phyloP scores from a whole-genome alignment of 2,113 vertebrate species.

The Myocastor coypus region DNA sequence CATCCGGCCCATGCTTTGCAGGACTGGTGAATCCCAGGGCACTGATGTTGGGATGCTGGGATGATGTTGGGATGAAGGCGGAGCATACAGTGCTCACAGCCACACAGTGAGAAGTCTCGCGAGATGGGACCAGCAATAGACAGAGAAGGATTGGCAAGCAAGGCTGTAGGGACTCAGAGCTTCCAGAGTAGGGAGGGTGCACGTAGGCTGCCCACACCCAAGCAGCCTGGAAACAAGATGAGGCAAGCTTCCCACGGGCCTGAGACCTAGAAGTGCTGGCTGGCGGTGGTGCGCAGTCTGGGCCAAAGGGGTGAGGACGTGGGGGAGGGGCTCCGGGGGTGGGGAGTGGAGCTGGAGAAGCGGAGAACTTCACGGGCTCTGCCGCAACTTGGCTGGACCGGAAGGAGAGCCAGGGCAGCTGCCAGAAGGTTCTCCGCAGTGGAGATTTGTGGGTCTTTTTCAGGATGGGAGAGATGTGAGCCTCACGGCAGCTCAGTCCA shows the following conservation, averaged over 20 bases:
- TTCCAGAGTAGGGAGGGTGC: not conserved
- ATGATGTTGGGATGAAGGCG: not conserved
- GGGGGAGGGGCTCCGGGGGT: not conserved
- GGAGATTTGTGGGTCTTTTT: not conserved
- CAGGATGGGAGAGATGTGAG: not conserved
- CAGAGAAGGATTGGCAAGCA: not conserved
- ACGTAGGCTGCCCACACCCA: not conserved
- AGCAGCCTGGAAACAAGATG: too few species aligned
- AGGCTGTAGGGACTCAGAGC: not conserved
- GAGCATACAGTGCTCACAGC: not conserved
- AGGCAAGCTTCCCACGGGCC: accelerated
- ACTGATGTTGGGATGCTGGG: not conserved
- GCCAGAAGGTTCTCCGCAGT: not conserved
- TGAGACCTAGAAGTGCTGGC: not conserved
- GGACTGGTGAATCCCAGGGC: too few species aligned
- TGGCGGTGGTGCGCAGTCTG: accelerated
- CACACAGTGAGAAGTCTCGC: not conserved
- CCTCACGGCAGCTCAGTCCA: not conserved
- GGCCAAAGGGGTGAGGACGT: accelerated
- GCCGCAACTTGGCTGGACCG: not conserved
- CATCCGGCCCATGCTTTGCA: not conserved
- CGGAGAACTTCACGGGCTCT: not conserved
- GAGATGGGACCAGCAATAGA: not conserved
- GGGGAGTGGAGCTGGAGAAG: not conserved
- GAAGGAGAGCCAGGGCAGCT: not conserved